Base-by-base conservation (phyloP, 2,888 invertebrate genomes). In the Drosophila testacea region DNA sequence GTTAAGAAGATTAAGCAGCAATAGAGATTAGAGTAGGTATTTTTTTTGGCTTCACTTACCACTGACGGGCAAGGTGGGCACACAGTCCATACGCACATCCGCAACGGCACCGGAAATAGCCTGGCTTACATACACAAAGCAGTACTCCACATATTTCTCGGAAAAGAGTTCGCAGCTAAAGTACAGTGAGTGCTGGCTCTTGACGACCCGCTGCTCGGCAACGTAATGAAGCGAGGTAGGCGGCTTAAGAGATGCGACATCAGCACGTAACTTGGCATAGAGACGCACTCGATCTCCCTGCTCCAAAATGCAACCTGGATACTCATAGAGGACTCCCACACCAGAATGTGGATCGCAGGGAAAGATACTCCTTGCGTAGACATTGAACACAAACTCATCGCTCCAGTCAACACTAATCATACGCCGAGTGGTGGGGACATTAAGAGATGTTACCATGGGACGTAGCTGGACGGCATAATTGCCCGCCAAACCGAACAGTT, bases 111-210 rank as follows among this genome's bases (percentile, higher is more conserved):
- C 96, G 0, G 96, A 96, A 77, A 96, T 95, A 0, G 97, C 96
- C 89, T 97, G 96, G 41, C 96, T 97, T 36, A 97, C 96, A 92
- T 97, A 97, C 62, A 96, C 96, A 93, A 97, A 97, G 93, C 97
- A 97, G 90, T 97, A 97, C 91, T 97, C 97, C 30, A 97, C 95
- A 90, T 95, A 97, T 54, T 95, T 94, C 92, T 97, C 97, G 54
- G 95, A 95, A 93, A 97, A 97, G 48, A 96, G 93, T 13, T 96
- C 96, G 89, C 97, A 97, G 92, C 95, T 95, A 92, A 97, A 97
- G 79, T 94, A 93, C 10, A 96, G 93, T 22, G 95, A 95, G 92
- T 97, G 96, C 88, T 95, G 95, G 6, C 96, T 96, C 79, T 95
- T 94, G 71, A 93, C 92, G 44, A 95, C 95, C 69, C 94, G 93